Conservation (phyloP, 1,140 invertebrate species). For the Tetragnatha versicolor region DNA sequence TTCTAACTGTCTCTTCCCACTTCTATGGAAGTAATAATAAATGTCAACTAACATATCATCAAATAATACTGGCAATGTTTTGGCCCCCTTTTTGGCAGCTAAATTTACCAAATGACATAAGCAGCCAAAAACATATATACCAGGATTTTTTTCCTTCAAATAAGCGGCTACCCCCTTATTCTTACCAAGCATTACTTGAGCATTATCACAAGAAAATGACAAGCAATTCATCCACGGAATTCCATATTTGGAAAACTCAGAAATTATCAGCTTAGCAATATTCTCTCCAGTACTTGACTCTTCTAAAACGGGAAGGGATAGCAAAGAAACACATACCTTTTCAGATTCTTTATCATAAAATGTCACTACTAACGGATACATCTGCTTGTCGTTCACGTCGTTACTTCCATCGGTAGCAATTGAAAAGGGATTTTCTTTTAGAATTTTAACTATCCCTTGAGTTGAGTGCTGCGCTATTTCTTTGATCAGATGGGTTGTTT, state of each 20-base stretch:
- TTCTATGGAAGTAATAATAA: conserved; percentile 10
- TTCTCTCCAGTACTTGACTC: not conserved
- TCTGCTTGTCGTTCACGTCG: not conserved
- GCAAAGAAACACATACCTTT: not conserved
- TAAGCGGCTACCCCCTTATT: no score
- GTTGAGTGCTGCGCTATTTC: not conserved
- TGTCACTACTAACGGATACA: not conserved
- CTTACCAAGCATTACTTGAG: no score
- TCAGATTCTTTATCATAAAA: not conserved
- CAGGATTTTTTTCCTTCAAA: no score
- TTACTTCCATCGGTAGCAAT: conserved; percentile 2
- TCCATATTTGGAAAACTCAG: not conserved
- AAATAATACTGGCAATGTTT: not conserved
- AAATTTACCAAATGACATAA: no score
- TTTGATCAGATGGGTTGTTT: not conserved
- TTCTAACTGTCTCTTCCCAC: not conserved
- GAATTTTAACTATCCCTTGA: not conserved
- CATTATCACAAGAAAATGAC: no score
- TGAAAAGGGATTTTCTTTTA: not conserved
- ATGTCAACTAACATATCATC: not conserved
- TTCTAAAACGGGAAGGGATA: not conserved
- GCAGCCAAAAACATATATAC: no score
- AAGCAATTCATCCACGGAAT: not conserved
- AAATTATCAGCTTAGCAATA: not conserved
- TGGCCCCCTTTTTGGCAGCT: not conserved